Evolutionary conservation across 2,888 invertebrate genomes (phyloP).

Genomic region (Ametastegia equiseti): DNA sequence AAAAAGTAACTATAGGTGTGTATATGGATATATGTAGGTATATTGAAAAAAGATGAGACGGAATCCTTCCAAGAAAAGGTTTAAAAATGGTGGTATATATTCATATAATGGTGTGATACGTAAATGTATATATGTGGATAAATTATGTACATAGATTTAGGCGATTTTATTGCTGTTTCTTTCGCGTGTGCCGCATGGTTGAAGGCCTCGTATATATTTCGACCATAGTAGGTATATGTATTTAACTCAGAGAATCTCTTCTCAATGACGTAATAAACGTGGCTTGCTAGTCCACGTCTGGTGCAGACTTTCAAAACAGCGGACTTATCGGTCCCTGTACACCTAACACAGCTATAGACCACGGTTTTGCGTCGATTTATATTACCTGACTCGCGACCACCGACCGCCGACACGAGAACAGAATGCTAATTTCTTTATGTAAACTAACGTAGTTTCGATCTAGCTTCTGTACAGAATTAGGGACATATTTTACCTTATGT

Average conservation of each 20-base stretch:
- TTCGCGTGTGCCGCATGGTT: not conserved
- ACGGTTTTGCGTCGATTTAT: not conserved
- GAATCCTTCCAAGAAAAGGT: conserved; percentile 12
- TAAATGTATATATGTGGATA: too few relatives aligned
- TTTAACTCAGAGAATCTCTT: not conserved
- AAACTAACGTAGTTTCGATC: not conserved
- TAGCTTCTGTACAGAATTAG: too few relatives aligned
- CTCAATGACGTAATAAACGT: not conserved
- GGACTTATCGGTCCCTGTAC: not conserved
- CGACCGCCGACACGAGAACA: not conserved
- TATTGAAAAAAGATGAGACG: not conserved
- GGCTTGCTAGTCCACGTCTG: not conserved
- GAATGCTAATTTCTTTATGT: conserved; percentile 29
- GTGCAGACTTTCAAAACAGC: conserved; percentile 29
- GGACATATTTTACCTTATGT: too few relatives aligned
- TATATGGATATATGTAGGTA: not conserved
- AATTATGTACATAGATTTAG: conserved; percentile 1
- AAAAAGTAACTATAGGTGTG: not conserved
- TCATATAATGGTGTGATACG: too few relatives aligned
- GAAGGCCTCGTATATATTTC: conserved; percentile 5
- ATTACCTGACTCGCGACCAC: too few relatives aligned
- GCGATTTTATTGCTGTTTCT: not conserved
- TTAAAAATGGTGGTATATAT: not conserved
- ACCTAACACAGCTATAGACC: not conserved
- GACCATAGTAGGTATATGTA: too few relatives aligned